Conservation (phyloP, 2,888 invertebrate genomes). For the Aelia acuminata region DNA sequence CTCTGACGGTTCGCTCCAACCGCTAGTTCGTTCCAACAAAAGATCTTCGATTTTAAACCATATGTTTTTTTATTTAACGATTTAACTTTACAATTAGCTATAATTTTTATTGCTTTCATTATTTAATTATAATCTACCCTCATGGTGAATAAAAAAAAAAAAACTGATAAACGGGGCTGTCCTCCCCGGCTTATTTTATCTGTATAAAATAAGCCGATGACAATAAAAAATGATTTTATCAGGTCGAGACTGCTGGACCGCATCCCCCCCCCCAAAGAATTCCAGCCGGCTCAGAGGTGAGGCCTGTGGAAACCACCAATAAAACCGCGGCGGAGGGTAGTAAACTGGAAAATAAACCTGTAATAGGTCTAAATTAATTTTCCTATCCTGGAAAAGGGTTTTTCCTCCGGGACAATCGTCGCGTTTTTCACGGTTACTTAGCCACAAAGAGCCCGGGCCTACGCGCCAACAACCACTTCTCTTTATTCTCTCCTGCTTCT, state of each 20-base stretch:
- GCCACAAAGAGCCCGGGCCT: not conserved
- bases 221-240: not conserved
- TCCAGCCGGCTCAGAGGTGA: not conserved
- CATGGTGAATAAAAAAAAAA: not conserved
- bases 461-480: slow-evolving; percentile 36
- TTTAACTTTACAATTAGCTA: no score
- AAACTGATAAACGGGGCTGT: no score
- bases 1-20: no score
- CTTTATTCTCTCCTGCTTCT: slow-evolving; percentile 32
- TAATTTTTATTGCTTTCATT: no score
- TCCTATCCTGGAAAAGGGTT: slow-evolving; percentile 50
- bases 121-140: not conserved
- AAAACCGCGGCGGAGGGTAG: slow-evolving; percentile 47
- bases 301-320: not conserved
- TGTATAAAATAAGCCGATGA: not conserved
- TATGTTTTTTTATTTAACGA: no score
- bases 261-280: not conserved
- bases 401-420: slow-evolving; percentile 50
- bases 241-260: not conserved
- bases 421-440: slow-evolving; percentile 57
- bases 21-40: no score
- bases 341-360: slow-evolving; percentile 57
- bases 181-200: no score
- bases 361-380: slow-evolving; percentile 59
- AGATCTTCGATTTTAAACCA: no score